A percentile compares a stretch with the other conserved stretches of the same genome.
These are phyloP conservation scores for Ceyx melanurus DNA, from an alignment of 2,113 vertebrate genomes.

Conservation along the genomic window DNA sequence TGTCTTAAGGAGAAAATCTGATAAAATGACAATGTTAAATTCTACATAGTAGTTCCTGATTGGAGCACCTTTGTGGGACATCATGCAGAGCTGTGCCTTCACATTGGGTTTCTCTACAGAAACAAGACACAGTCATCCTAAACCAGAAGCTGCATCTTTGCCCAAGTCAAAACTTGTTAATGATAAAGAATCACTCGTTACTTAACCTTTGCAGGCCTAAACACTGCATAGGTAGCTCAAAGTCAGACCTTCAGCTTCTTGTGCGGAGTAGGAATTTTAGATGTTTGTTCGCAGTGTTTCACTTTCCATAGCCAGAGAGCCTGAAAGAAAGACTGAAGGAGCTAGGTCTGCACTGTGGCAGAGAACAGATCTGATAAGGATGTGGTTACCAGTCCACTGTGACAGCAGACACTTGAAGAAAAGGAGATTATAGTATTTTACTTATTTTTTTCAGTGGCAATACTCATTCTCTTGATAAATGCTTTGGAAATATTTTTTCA, in stretches of 20 bases:
- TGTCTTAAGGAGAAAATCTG: not conserved
- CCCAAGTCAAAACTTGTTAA: not conserved
- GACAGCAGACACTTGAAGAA: not conserved
- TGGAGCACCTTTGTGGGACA: not conserved
- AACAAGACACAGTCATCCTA: not conserved
- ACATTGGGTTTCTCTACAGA: not conserved
- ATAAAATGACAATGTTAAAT: not conserved
- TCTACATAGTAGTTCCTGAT: not conserved
- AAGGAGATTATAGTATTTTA: not conserved
- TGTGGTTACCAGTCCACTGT: not conserved
- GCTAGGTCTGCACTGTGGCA: not conserved
- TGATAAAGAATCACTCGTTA: not conserved
- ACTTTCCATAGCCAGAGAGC: not conserved
- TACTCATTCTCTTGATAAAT: not conserved
- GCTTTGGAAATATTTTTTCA: not conserved
- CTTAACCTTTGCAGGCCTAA: not conserved
- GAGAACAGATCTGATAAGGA: not conserved
- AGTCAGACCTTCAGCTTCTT: not conserved
- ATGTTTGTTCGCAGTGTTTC: not conserved
- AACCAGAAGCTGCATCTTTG: not conserved
- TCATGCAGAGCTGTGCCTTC: fast-evolving
- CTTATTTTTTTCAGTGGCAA: not conserved
- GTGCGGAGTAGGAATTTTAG: not conserved
- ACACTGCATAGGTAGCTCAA: not conserved
- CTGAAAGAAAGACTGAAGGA: not conserved